Conservation (phyloP, 2,113 vertebrate genomes). For the Megaptera novaeangliae region DNA sequence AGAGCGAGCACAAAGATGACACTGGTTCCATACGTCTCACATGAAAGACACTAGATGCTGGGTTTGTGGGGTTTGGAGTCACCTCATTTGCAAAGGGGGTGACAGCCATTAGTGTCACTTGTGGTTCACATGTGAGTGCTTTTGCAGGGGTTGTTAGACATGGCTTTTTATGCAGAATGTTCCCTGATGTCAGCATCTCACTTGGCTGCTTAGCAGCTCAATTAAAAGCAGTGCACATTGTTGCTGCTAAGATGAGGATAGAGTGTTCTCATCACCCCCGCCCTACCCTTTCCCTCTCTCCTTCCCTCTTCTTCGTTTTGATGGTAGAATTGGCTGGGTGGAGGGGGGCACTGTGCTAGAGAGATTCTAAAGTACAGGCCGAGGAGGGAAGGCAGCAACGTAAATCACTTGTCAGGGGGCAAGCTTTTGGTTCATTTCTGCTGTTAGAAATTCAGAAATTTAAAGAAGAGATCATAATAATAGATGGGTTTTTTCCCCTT, state of each 20-base stretch:
- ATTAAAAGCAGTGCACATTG: not conserved
- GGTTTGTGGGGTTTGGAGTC: not conserved
- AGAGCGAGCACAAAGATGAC: not conserved
- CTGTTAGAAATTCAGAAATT: not conserved
- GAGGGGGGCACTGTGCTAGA: not conserved
- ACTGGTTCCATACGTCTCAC: not conserved
- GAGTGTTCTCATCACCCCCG: not conserved
- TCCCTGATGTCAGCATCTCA: not conserved
- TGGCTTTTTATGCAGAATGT: not conserved
- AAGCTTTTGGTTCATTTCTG: not conserved
- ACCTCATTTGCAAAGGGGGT: not conserved
- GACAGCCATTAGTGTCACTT: not conserved
- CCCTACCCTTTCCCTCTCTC: rapidly evolving
- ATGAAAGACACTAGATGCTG: not conserved
- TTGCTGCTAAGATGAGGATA: not conserved
- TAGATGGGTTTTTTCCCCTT: not conserved
- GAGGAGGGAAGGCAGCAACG: not conserved
- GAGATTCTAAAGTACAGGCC: not conserved
- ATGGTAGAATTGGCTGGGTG: not conserved
- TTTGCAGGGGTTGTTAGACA: not conserved
- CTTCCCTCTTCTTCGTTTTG: not conserved
- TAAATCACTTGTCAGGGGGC: not conserved
- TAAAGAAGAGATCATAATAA: not conserved
- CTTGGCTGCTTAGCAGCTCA: not conserved
- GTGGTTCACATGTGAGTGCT: not conserved